Evolutionary conservation across 1,140 invertebrate species (phyloP).

Genomic region (Danaus melanippus): DNA sequence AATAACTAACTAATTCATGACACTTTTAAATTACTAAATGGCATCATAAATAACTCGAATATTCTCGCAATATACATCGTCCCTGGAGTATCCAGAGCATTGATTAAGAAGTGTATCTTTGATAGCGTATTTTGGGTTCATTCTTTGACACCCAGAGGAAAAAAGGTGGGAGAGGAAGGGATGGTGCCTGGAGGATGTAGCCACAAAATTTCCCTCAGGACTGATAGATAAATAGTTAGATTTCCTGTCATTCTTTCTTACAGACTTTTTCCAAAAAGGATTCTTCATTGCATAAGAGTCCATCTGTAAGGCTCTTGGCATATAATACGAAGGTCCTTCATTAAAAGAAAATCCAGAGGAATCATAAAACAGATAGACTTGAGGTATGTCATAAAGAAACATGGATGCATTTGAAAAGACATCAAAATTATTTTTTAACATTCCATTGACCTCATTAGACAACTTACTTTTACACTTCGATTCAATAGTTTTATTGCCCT

Average conservation of each 20-base stretch:
- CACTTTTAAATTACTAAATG: neutral
- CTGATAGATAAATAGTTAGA: slow-evolving; percentile 35
- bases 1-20: neutral
- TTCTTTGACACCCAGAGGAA: slow-evolving; percentile 30
- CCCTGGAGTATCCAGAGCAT: slow-evolving; percentile 37
- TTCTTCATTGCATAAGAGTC: slow-evolving; percentile 6
- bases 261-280: slow-evolving; percentile 9
- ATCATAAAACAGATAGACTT: slow-evolving; percentile 41
- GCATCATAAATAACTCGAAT: slow-evolving; percentile 40
- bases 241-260: slow-evolving; percentile 14
- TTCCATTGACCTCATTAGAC: slow-evolving; percentile 1
- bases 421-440: slow-evolving; percentile 7
- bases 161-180: slow-evolving; percentile 41
- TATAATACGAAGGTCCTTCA: slow-evolving; percentile 22
- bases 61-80: slow-evolving; percentile 52
- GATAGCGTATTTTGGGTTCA: slow-evolving; percentile 40
- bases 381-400: slow-evolving; percentile 17
- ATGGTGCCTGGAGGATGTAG: slow-evolving; percentile 39
- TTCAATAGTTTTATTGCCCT: too few relatives aligned
- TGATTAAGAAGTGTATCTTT: slow-evolving; percentile 42
- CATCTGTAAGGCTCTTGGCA: slow-evolving; percentile 10
- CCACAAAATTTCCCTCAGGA: slow-evolving; percentile 44
- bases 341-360: slow-evolving; percentile 32
- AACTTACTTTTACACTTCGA: too few relatives aligned
- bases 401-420: slow-evolving; percentile 7